Evolutionary conservation across 2,797 vertebrate species (phyloP), one percentile per base, ranked within the genome.

Genomic region (Ctenopoma multispine): DNA sequence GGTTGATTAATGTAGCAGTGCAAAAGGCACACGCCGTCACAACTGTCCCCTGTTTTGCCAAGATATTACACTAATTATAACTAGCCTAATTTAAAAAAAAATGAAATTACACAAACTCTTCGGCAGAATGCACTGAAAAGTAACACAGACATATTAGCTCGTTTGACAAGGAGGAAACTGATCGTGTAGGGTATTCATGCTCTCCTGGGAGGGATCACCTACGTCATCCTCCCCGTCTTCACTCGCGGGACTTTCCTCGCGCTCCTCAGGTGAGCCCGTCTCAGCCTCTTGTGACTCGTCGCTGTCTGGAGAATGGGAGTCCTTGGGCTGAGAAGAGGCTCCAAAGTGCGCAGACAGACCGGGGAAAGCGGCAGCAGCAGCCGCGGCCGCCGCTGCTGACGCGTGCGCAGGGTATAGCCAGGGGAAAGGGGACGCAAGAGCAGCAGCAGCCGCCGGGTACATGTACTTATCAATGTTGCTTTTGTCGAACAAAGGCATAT

Each of bases 401-500:
- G 93, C 92, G 55, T 96, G 95, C 0, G 94, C 92, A 0, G 97
- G 95, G 80, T 97, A 98, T 0, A 98, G 83, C 85, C 97, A 94
- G 0, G 96, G 96, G 86, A 98, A 95, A 0, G 94, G 96, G 57
- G 82, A 92, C 2, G 88, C 88, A 0, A 93, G 86, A 9, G 90
- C 93, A 5, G 90, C 93, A 5, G 92, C 90, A 1, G 92, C 89
- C 7, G 91, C 91, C 0, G 95, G 96, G 79, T 96, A 98, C 74
- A 97, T 90, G 79, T 95, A 96, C 83, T 97, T 97, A 56, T 98
- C 97, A 85, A 97, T 88, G 91, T 92, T 91, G 86, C 90, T 93
- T 80, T 97, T 98, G 75, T 98, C 97, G 90, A 98, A 92, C 85
- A 97, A 93, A 68, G 97, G 97, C 95, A 97, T 95, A 85, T 97